Evolutionary conservation across 2,797 vertebrate species (phyloP).

Genomic region (Tarsius wallacei): DNA sequence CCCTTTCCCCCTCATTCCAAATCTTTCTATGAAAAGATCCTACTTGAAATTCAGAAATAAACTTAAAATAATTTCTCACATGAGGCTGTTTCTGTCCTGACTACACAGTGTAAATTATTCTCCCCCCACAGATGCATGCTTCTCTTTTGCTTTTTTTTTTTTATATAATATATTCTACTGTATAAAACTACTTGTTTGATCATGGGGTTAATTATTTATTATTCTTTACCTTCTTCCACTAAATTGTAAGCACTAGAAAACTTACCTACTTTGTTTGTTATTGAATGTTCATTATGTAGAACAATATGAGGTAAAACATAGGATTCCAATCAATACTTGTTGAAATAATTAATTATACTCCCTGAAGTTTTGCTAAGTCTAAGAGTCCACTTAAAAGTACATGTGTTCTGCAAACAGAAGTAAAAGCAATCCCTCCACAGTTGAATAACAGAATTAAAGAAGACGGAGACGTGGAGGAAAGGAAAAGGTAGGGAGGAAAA

Average conservation of each 20-base stretch:
- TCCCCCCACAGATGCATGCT: neutral
- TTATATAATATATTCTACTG: neutral
- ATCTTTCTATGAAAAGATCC: neutral
- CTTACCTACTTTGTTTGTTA: neutral
- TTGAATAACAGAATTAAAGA: no score
- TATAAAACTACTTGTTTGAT: neutral
- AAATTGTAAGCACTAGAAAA: neutral
- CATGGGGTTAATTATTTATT: neutral
- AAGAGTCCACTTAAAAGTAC: neutral
- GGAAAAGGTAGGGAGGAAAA: no score
- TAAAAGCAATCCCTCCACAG: no score
- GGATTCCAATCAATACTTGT: neutral
- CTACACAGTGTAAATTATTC: neutral
- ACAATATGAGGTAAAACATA: neutral
- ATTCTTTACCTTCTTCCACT: neutral
- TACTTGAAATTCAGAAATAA: neutral
- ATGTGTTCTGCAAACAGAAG: accelerated
- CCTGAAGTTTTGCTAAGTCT: neutral
- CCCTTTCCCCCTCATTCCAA: neutral
- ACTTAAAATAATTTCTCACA: neutral
- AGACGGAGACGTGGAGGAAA: no score
- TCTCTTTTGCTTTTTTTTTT: neutral
- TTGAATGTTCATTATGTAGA: neutral
- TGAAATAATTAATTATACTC: neutral
- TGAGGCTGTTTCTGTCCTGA: neutral